Conservation (phyloP, 1,140 invertebrate genomes). For the Colletes latitarsis region DNA sequence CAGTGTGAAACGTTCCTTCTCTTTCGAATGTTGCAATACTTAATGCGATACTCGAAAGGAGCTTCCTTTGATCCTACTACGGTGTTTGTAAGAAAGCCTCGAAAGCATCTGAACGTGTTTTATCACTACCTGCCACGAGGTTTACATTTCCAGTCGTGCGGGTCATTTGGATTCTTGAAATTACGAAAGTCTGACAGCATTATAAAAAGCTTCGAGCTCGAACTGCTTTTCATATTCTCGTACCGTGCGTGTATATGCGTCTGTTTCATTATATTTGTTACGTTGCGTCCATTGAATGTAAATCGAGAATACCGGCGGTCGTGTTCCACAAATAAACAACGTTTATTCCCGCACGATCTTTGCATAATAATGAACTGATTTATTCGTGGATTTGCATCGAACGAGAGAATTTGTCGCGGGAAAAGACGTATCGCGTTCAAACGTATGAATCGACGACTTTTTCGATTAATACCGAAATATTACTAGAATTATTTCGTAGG, state of each 20-base stretch:
- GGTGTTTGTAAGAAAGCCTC: neutral
- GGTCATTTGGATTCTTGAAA: conserved; percentile 25
- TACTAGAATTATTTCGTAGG: no score
- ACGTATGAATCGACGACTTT: neutral
- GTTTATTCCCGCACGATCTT: conserved; percentile 4
- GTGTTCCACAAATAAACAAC: neutral
- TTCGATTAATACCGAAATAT: no score
- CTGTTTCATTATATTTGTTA: conserved; percentile 19
- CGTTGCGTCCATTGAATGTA: neutral
- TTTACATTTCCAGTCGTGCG: neutral
- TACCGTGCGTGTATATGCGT: neutral
- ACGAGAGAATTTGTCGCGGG: neutral
- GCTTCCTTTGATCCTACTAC: conserved; percentile 1
- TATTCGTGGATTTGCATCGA: neutral
- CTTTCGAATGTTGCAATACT: neutral
- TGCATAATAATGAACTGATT: conserved; percentile 2
- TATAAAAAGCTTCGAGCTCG: conserved; percentile 15
- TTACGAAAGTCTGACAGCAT: conserved; percentile 29
- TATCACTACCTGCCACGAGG: neutral
- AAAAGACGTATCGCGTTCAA: neutral
- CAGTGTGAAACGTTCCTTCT: neutral
- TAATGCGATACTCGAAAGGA: neutral
- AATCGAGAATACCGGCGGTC: neutral
- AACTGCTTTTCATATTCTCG: conserved; percentile 8
- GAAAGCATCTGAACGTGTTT: neutral